Conservation (phyloP, 1,140 invertebrate genomes). For the Chironomus tepperi region DNA sequence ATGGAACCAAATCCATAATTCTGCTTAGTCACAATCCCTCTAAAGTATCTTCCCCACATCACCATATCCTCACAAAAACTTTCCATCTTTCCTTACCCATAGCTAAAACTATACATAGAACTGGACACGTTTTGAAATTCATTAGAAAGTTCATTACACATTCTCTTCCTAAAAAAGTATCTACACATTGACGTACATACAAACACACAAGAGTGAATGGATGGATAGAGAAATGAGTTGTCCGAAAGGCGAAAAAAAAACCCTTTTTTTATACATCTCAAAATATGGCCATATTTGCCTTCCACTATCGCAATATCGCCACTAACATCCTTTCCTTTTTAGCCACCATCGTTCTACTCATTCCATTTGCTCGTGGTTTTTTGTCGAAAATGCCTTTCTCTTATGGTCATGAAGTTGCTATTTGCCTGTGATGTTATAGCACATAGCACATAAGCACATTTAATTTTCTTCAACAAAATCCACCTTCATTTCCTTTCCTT, state of each 20-base stretch:
- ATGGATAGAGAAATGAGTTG: not conserved
- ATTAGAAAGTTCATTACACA: conserved; percentile 21
- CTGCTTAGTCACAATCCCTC: not conserved
- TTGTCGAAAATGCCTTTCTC: not conserved
- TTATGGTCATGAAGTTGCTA: not conserved
- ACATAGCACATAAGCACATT: conserved; percentile 1
- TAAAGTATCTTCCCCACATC: not conserved
- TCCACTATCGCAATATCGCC: not conserved
- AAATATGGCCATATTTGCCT: not conserved
- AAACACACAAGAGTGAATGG: too few relatives aligned
- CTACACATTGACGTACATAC: too few relatives aligned
- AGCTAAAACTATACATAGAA: not conserved
- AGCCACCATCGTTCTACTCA: not conserved
- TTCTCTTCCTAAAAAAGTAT: too few relatives aligned
- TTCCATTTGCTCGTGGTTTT: not conserved
- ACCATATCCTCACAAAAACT: not conserved
- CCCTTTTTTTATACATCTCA: conserved; percentile 16
- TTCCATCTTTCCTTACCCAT: not conserved
- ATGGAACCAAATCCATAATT: too few relatives aligned
- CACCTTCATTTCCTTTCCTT: conserved; percentile 16
- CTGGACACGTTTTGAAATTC: conserved; percentile 22
- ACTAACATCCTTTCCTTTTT: too few relatives aligned
- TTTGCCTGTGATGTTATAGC: too few relatives aligned
- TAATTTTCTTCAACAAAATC: conserved; percentile 21
- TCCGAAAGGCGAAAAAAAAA: conserved; percentile 5